Base-by-base conservation (phyloP, 2,888 invertebrate genomes). In the Spodoptera picta region DNA sequence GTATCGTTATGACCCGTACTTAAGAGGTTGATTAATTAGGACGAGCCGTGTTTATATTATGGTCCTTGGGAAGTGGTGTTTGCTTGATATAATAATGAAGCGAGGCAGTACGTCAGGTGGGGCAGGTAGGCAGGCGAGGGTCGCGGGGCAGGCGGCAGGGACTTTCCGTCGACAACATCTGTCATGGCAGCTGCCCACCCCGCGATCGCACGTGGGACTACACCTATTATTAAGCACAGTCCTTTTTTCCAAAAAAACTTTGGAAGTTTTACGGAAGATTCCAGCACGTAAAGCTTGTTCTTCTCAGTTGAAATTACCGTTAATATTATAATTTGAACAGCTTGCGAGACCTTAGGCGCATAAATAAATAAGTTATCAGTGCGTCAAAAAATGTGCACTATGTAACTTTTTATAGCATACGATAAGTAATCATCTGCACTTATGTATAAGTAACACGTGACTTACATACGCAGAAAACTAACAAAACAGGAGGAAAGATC, bases 181-280 rank as follows among this genome's bases (percentile, higher is more conserved):
- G 93, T 92, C 93, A 85, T 83, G 83, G 89, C 94, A 93, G 94
- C 94, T 94, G 94, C 90, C 82, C 82, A 76, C 79, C 75, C 80
- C 75, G 73, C 79, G 80, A 79, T 81, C 90, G 91, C 94, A 93
- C 94, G 94, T 94, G 94, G 92, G 90, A 79, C 85, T 85, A 84
- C 85, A 89, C 91, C 92, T 90, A 92, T 93, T 92, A 92, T 92
- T 92, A 89, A 86, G 85, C 83, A 82, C 36, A 36, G 36, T 82
- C 83, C 87, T 90, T 90, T 90, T 83, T 84, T 70, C 58, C 65
- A 58, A 44, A 61, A 61, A 82, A 85, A 82, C 83, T 85, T 83
- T 80, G 82, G 81, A 88, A 86, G 83, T 87, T 86, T 69, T 62
- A 86, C 82, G 77, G 84, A 90, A 87, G 86, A 88, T 84, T 83